Evolutionary conservation across 2,888 invertebrate genomes (phyloP).

Genomic region (Polyploca ridens): DNA sequence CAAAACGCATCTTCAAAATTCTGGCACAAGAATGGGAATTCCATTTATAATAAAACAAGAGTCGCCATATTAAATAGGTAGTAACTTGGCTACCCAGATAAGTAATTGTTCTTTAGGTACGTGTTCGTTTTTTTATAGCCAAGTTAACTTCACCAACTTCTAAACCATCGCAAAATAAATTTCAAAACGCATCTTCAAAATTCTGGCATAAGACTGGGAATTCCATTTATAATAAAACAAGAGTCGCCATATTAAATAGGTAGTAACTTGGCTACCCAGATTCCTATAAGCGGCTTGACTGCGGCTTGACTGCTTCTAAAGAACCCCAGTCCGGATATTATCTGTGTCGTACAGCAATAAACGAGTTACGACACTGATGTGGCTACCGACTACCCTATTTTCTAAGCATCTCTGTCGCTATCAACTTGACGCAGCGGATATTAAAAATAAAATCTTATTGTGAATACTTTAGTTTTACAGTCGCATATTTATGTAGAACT

Average conservation of each 20-base stretch:
- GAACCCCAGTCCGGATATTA: background rate
- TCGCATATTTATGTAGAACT: background rate
- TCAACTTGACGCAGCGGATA: background rate
- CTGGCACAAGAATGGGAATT: background rate
- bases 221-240: background rate
- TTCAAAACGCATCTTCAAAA: background rate
- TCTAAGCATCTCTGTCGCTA: background rate
- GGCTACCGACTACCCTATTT: background rate
- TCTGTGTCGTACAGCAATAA: background rate
- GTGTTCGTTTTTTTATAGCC: too few relatives aligned
- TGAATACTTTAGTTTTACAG: background rate
- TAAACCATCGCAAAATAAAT: background rate
- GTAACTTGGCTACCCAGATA: background rate
- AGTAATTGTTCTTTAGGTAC: too few relatives aligned
- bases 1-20: background rate
- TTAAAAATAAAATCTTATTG: slow-evolving; percentile 5
- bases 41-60: background rate
- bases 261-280: slow-evolving; percentile 1
- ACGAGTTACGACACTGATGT: background rate
- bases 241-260: background rate
- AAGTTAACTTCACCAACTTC: too few relatives aligned
- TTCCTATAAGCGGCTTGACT: background rate
- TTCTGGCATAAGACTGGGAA: background rate
- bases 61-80: background rate
- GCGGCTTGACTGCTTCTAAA: background rate